These are phyloP conservation scores for Drosophila incognita DNA, from an alignment of 2,888 invertebrate genomes.

Conservation along the genomic window DNA sequence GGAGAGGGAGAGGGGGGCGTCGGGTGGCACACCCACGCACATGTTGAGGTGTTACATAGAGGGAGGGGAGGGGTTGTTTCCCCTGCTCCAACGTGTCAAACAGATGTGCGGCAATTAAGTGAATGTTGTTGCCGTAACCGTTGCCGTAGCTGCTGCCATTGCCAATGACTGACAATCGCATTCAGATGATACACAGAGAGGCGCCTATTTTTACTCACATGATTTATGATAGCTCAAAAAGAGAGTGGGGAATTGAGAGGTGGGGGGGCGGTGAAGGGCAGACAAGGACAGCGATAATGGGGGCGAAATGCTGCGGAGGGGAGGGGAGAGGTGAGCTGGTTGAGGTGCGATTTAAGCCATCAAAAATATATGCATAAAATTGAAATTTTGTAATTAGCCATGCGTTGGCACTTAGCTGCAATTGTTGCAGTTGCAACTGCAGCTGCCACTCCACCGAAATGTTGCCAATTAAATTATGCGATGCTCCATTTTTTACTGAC, in stretches of 20 bases:
- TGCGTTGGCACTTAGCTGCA: conserved; percentile 12
- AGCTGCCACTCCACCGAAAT: conserved; percentile 7
- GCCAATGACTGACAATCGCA: conserved; percentile 65
- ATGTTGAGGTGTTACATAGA: background rate
- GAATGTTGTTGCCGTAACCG: conserved; percentile 12
- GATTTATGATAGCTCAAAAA: conserved; percentile 49
- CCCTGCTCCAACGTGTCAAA: conserved; percentile 4
- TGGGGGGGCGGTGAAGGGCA: no score
- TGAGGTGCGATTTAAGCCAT: conserved; percentile 4
- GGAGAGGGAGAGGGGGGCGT: background rate
- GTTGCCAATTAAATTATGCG: conserved; percentile 62
- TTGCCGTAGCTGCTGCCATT: conserved; percentile 8
- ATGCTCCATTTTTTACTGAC: conserved; percentile 41
- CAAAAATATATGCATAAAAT: conserved; percentile 19
- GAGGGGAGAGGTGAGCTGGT: background rate
- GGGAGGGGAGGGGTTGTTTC: background rate
- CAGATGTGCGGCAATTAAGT: conserved; percentile 55
- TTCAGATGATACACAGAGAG: conserved; percentile 51
- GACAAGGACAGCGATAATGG: background rate
- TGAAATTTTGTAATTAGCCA: conserved; percentile 28
- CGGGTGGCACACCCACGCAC: conserved; percentile 17
- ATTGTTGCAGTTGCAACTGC: conserved; percentile 21
- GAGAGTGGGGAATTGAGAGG: background rate
- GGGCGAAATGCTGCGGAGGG: background rate
- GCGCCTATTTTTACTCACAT: conserved; percentile 65